These are phyloP conservation scores for Hirtodrosophila confusa DNA, from an alignment of 2,888 invertebrate genomes.

Conservation along the genomic window DNA sequence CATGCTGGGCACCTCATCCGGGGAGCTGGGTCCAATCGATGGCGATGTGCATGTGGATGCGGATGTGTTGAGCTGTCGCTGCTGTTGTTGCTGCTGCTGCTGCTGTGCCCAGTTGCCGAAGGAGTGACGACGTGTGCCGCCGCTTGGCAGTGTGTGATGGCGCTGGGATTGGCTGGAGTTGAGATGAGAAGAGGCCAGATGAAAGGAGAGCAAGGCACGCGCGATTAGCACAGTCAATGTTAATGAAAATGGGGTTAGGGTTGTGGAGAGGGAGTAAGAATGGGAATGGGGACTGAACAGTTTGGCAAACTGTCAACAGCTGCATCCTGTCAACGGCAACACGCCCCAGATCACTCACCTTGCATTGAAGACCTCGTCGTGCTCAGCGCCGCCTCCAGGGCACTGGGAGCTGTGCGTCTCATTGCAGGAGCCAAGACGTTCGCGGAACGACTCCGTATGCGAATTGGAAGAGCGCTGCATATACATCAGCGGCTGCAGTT, in stretches of 20 bases:
- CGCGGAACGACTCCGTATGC: slow-evolving; percentile 81
- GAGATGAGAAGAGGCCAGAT: slow-evolving; percentile 12
- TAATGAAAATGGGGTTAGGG: slow-evolving; percentile 31
- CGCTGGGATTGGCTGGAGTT: slow-evolving; percentile 70
- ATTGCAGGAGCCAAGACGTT: slow-evolving; percentile 83
- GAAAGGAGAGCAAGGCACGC: slow-evolving; percentile 37
- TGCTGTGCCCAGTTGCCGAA: slow-evolving; percentile 82
- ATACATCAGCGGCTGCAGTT: slow-evolving; percentile 80
- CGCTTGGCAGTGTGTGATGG: slow-evolving; percentile 81
- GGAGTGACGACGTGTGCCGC: slow-evolving; percentile 82
- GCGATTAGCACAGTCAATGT: slow-evolving; percentile 75
- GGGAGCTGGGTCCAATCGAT: slow-evolving; percentile 75
- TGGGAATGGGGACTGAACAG: slow-evolving; percentile 2
- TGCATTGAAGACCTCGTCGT: slow-evolving; percentile 83
- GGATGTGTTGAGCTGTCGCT: slow-evolving; percentile 59
- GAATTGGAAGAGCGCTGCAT: slow-evolving; percentile 81
- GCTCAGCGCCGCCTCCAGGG: slow-evolving; percentile 67
- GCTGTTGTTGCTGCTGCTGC: slow-evolving; percentile 52
- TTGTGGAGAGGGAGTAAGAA: slow-evolving; percentile 11
- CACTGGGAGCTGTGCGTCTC: slow-evolving; percentile 78
- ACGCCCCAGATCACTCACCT: slow-evolving; percentile 75
- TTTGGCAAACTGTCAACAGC: slow-evolving; percentile 81
- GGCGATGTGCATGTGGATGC: slow-evolving; percentile 61
- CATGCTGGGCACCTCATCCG: slow-evolving; percentile 84
- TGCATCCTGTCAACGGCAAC: slow-evolving; percentile 72